These are phyloP conservation scores for Chloropsis hardwickii DNA, from an alignment of 2,113 vertebrate species.

Conservation along the genomic window DNA sequence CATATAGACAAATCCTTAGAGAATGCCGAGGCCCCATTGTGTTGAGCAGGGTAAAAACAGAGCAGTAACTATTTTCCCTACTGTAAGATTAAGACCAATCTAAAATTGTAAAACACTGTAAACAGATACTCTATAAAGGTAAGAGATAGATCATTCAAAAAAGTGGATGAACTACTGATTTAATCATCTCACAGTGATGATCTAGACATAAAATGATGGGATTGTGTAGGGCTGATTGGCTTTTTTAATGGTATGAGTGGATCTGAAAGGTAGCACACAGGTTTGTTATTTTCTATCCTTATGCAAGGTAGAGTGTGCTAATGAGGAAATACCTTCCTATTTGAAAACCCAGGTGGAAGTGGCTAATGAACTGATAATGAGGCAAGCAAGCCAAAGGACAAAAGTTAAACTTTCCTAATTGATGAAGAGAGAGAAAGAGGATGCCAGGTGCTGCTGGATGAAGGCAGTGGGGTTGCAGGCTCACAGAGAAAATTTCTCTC, in stretches of 20 bases:
- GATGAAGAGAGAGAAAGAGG: conserved; percentile 1
- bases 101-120: neutral
- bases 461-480: neutral
- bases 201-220: neutral
- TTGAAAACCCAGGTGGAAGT: conserved; percentile 45
- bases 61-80: conserved; percentile 24
- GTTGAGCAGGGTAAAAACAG: neutral
- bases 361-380: conserved; percentile 55
- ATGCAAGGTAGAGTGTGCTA: conserved; percentile 6
- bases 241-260: neutral
- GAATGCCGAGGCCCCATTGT: neutral
- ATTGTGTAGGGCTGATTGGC: neutral
- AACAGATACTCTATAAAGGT: neutral
- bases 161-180: neutral
- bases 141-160: neutral
- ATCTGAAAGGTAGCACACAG: neutral
- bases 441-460: neutral
- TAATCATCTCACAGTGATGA: neutral
- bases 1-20: neutral
- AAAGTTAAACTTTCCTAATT: conserved; percentile 60
- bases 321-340: conserved; percentile 38
- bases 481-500: neutral
- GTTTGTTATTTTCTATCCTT: neutral
- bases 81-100: neutral
- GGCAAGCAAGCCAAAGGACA: conserved; percentile 44